A percentile compares a stretch with the other conserved stretches of the same genome.
These are phyloP conservation scores for Atta texana DNA, from an alignment of 1,140 invertebrate species.

Conservation along the genomic window DNA sequence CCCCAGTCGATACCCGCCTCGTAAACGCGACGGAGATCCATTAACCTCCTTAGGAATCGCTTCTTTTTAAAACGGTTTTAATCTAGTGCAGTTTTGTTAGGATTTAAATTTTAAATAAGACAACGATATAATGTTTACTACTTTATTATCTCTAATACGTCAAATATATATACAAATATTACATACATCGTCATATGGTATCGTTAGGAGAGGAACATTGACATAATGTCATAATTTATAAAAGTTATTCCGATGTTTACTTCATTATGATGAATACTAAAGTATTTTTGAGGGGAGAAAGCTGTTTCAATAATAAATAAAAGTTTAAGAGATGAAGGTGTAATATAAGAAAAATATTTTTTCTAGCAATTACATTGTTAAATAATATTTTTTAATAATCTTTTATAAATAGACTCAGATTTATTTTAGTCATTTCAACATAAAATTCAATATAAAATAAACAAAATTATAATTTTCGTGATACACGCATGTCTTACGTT, in stretches of 20 bases:
- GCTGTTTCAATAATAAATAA: background rate
- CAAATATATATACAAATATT: background rate
- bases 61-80: constrained; percentile 7
- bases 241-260: background rate
- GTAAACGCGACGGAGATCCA: constrained; percentile 33
- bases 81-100: background rate
- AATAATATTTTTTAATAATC: background rate
- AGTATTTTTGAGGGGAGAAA: background rate
- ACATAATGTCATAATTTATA: background rate
- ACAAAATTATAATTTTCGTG: background rate
- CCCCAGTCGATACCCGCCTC: constrained; percentile 9
- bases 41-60: constrained; percentile 15
- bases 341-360: background rate
- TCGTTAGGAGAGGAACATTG: background rate
- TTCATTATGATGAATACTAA: constrained; percentile 9
- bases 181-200: background rate
- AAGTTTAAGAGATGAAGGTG: background rate
- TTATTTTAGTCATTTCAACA: background rate
- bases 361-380: background rate
- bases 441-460: constrained; percentile 8
- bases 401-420: background rate
- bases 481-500: background rate
- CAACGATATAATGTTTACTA: background rate
- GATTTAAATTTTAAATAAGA: background rate
- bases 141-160: background rate